Evolutionary conservation across 2,113 vertebrate species (phyloP), one percentile per base, ranked within the genome.

Genomic region (Eclectus roratus): DNA sequence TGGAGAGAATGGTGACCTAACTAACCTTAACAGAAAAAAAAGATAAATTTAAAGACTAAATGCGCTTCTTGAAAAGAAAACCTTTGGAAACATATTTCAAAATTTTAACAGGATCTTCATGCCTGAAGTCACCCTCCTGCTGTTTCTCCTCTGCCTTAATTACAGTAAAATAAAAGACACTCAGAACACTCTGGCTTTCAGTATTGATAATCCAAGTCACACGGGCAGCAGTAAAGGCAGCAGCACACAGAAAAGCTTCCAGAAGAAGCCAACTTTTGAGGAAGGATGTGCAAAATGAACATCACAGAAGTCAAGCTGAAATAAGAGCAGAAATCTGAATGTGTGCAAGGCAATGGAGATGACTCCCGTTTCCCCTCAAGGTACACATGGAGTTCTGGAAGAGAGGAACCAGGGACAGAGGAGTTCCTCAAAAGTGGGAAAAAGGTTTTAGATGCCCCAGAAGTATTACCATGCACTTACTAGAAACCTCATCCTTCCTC

Each of bases 101-200:
- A 91, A 85, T 41, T 20, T 10, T 56, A 96, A 88, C 47, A 80
- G 49, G 49, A 91, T 83, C 88, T 69, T 89, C 65, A 72, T 31
- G 74, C 64, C 74, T 85, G 35, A 82, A 85, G 74, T 80, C 71
- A 93, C 31, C 46, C 44, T 88, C 53, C 90, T 88, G 88, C 76
- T 88, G 49, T n/a, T 90, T 65, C 49, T 69, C 63, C 44, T 88
- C 70, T 72, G 74, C 66, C 63, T 95, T 95, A 93, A 94, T 80
- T 88, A 90, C 71, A 80, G 71, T 56, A 80, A 93, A 95, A 95
- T 79, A 56, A 83, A 85, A 82, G 47, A 72, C 35, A 68, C 37
- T 43, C 25, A 3, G 74, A 87, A 89, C 35, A n/a, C 31, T 85
- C 61, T 33, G 64, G 81, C 44, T 61, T 87, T 61, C 56, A 4